Evolutionary conservation across 2,888 invertebrate genomes (phyloP).

Genomic region (Caenorhabditis drosophilae): DNA sequence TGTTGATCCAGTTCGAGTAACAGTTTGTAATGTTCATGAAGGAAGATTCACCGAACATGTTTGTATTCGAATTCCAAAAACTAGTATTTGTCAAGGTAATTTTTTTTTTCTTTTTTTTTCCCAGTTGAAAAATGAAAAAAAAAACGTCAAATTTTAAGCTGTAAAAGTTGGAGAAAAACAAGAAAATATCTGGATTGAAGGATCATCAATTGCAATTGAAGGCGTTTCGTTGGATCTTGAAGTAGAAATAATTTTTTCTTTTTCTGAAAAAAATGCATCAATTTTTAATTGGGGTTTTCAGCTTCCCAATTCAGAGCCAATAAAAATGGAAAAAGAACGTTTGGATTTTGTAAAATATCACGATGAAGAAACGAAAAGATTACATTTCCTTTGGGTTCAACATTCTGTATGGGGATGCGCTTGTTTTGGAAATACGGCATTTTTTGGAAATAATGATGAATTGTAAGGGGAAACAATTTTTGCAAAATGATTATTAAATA

Average conservation of each 20-base stretch:
- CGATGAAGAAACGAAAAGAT: conserved; percentile 83
- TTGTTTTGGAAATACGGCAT: conserved; percentile 90
- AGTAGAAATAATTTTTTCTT: conserved; percentile 2
- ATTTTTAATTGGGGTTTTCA: conserved; percentile 13
- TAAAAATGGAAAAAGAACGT: conserved; percentile 29
- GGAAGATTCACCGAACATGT: conserved; percentile 54
- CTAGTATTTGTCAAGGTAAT: conserved; percentile 41
- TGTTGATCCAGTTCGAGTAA: conserved; percentile 48
- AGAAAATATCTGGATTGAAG: conserved; percentile 35
- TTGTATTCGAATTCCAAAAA: conserved; percentile 41
- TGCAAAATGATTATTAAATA: not conserved
- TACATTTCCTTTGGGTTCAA: conserved; percentile 88
- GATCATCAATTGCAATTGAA: conserved; percentile 28
- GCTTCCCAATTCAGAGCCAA: conserved; percentile 25
- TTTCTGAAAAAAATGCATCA: not conserved
- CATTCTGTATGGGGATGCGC: conserved; percentile 80
- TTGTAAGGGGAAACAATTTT: conserved; percentile 22
- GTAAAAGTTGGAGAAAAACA: conserved; percentile 15
- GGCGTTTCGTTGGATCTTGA: conserved; percentile 39
- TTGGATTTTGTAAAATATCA: conserved; percentile 71
- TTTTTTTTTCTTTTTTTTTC: not conserved
- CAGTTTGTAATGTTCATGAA: conserved; percentile 62
- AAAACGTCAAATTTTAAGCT: too few species aligned
- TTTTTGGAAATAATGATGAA: conserved; percentile 85
- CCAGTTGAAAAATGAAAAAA: too few species aligned